phyloP scores from a whole-genome alignment of 2,888 invertebrate species.

The Iselma pallidipennis region DNA sequence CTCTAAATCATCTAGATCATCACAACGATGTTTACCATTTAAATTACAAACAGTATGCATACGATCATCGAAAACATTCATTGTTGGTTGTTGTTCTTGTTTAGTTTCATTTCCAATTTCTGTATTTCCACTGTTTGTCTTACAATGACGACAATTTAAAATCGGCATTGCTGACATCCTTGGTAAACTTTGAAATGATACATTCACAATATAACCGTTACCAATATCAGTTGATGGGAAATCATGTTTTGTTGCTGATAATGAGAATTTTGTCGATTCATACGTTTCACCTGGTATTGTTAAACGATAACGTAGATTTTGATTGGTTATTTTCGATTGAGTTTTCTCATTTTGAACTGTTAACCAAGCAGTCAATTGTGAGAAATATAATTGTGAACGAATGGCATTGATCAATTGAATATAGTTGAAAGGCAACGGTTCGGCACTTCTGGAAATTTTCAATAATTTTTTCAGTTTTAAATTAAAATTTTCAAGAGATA shows the following conservation, averaged over 20 bases:
- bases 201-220: conserved; percentile 64
- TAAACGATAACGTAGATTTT: conserved; percentile 69
- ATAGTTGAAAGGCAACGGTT: conserved; percentile 58
- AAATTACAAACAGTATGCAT: conserved; percentile 73
- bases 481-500: not conserved
- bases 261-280: conserved; percentile 60
- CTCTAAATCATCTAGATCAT: conserved; percentile 72
- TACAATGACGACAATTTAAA: conserved; percentile 59
- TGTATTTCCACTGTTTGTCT: conserved; percentile 23
- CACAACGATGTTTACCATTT: conserved; percentile 73
- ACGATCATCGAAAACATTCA: conserved; percentile 64
- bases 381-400: conserved; percentile 93
- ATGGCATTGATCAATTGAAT: conserved; percentile 90
- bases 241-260: conserved; percentile 66
- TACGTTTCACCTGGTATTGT: conserved; percentile 68
- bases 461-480: conserved; percentile 11
- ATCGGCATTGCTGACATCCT: conserved; percentile 72
- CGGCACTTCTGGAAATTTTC: conserved; percentile 55
- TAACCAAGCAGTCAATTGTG: conserved; percentile 94
- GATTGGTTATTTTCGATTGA: conserved; percentile 36
- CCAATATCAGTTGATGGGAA: conserved; percentile 74
- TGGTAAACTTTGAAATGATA: conserved; percentile 71
- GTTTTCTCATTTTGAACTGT: conserved; percentile 52
- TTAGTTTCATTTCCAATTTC: conserved; percentile 44
- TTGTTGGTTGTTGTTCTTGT: conserved; percentile 30